Percentiles rank a stretch among this genome's conserved stretches.
Conservation (phyloP, 2,888 invertebrate species). For the Tachystola acroxantha region DNA sequence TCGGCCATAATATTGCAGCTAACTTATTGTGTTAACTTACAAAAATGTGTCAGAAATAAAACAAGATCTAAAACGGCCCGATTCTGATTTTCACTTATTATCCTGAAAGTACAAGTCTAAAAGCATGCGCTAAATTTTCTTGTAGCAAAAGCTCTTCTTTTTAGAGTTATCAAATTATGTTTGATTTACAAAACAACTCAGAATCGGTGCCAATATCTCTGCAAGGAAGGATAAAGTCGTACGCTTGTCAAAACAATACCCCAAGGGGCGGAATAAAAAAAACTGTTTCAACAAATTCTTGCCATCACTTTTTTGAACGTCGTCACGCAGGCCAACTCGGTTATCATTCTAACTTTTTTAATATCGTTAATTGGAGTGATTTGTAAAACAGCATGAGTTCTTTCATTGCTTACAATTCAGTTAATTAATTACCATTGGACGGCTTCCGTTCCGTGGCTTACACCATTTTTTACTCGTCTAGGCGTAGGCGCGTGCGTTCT, state of each 20-base stretch:
- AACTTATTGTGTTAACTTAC: too few species aligned
- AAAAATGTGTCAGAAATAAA: too few species aligned
- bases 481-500: constrained; percentile 44
- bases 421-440: constrained; percentile 74
- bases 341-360: constrained; percentile 72
- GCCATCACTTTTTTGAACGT: constrained; percentile 29
- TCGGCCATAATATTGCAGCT: too few species aligned
- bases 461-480: constrained; percentile 59
- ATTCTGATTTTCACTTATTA: too few species aligned
- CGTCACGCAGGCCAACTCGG: constrained; percentile 55
- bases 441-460: constrained; percentile 70
- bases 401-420: constrained; percentile 76
- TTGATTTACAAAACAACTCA: too few species aligned
- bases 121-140: too few species aligned
- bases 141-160: too few species aligned
- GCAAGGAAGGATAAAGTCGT: constrained; percentile 55
- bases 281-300: constrained; percentile 22
- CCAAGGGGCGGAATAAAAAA: constrained; percentile 27
- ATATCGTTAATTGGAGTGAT: constrained; percentile 78
- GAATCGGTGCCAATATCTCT: too few species aligned
- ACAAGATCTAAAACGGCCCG: too few species aligned
- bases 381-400: constrained; percentile 78
- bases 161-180: too few species aligned
- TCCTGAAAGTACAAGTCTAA: too few species aligned
- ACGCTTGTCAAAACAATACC: constrained; percentile 55